Conservation (phyloP, 2,888 invertebrate genomes). For the Cephus pulcher region DNA sequence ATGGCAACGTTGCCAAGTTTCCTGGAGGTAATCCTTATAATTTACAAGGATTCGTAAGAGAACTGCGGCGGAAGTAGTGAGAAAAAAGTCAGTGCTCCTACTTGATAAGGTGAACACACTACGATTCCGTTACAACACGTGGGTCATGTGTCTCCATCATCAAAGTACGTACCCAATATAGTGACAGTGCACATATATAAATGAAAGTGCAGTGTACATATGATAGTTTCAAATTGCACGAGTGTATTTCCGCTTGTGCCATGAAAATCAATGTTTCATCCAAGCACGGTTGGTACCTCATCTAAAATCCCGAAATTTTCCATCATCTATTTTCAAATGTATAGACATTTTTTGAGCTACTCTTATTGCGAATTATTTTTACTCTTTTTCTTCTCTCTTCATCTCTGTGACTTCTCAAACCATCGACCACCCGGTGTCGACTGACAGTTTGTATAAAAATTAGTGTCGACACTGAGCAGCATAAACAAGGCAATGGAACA, state of each 20-base stretch:
- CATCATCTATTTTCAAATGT: no score
- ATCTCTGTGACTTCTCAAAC: no score
- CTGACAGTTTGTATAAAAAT: no score
- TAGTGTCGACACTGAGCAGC: no score
- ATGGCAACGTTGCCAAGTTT: constrained; percentile 7
- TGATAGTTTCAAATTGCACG: background rate
- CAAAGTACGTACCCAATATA: constrained; percentile 30
- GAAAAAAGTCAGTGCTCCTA: constrained; percentile 7
- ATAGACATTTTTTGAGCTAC: no score
- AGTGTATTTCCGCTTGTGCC: background rate
- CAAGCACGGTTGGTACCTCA: no score
- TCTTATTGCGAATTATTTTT: no score
- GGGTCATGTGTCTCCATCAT: constrained; percentile 38
- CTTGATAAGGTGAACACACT: constrained; percentile 28
- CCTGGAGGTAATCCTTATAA: background rate
- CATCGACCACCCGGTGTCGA: no score
- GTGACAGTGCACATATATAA: no score
- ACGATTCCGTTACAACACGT: constrained; percentile 41
- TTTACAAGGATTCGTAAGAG: constrained; percentile 5
- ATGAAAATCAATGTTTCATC: constrained; percentile 2
- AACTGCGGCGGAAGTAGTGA: background rate
- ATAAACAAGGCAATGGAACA: no score
- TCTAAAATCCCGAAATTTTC: no score
- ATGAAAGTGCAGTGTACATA: background rate
- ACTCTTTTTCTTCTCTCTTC: no score